phyloP scores from a whole-genome alignment of 2,113 vertebrate genomes.

The Pelmatolapia mariae region DNA sequence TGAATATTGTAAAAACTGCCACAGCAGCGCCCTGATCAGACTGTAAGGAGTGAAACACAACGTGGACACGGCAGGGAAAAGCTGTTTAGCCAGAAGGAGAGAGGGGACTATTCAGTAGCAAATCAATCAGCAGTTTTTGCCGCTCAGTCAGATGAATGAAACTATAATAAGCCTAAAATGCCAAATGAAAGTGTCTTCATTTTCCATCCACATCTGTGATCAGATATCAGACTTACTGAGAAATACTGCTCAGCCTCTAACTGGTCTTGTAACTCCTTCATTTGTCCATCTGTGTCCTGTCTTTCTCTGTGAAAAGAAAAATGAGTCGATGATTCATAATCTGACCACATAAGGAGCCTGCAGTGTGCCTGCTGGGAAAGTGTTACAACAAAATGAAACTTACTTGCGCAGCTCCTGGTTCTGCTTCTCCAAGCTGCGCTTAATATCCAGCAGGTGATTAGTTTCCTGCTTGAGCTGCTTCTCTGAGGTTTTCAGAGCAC shows the following conservation, averaged over 20 bases:
- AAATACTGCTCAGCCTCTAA: constrained; percentile 98
- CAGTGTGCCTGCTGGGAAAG: not conserved
- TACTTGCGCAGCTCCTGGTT: constrained; percentile 95
- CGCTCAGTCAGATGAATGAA: not conserved
- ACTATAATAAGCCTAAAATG: not conserved
- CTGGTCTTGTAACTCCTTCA: constrained; percentile 98
- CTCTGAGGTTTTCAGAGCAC: constrained; percentile 85
- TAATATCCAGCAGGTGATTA: constrained; percentile 94
- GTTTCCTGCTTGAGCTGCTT: constrained; percentile 97
- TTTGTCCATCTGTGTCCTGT: constrained; percentile 94
- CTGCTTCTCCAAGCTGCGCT: constrained; percentile 92
- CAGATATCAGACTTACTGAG: constrained; percentile 78
- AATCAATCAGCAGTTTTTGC: not conserved
- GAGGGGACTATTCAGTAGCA: not conserved
- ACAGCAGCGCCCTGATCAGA: not conserved
- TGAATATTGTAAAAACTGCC: not conserved
- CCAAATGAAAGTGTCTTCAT: not conserved
- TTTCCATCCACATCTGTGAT: not conserved
- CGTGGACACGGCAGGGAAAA: not conserved
- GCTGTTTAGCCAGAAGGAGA: not conserved
- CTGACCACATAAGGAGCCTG: not conserved
- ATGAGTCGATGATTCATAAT: not conserved
- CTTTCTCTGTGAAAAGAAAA: constrained; percentile 79
- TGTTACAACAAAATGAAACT: not conserved
- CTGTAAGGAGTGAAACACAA: not conserved